Evolutionary conservation across 2,113 vertebrate species (phyloP), one percentile per base, ranked within the genome.

Genomic region (Zapornia atra): DNA sequence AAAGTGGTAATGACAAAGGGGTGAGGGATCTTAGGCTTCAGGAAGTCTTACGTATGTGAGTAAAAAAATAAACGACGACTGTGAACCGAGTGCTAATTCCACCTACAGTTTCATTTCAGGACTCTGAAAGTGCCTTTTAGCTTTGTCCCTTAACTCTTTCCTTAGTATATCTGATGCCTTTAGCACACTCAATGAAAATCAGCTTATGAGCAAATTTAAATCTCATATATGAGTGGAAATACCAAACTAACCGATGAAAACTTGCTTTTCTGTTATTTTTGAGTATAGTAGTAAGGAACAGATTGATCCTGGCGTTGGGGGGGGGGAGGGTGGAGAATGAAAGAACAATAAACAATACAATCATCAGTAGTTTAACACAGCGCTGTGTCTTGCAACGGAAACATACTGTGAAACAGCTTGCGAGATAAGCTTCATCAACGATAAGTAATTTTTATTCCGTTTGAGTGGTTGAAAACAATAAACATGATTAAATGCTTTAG

Each of bases 391-490:
- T 76, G 95, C 95, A 97, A 97, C 66, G 28, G 96, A 98, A 97
- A 97, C 98, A 98, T 97, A 98, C 97, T 98, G 96, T 73, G 96
- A 97, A 98, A 98, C 98, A 98, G 98, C 97, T 98, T 98, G 98
- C 44, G 44, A 97, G 96, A 97, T 92, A 97, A 97, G 98, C 96
- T 95, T 96, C 97, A 97, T 97, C 98, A 97, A 98, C 97, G 97
- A 96, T 96, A 97, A 98, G 97, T 97, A 97, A 98, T 98, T 98
- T 98, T 98, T 98, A 98, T 98, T 98, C 98, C 95, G 70, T 98
- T 92, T 98, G 97, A 98, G 96, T 97, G 97, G 97, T 25, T 97
- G 96, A 94, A 97, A 96, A 98, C 98, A 98, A 98, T 98, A 98
- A 97, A 97, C 95, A 91, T 97, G 98, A 98, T 98, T 98, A 98